These are phyloP conservation scores for Characodon lateralis DNA, from an alignment of 2,797 vertebrate species.

Conservation along the genomic window DNA sequence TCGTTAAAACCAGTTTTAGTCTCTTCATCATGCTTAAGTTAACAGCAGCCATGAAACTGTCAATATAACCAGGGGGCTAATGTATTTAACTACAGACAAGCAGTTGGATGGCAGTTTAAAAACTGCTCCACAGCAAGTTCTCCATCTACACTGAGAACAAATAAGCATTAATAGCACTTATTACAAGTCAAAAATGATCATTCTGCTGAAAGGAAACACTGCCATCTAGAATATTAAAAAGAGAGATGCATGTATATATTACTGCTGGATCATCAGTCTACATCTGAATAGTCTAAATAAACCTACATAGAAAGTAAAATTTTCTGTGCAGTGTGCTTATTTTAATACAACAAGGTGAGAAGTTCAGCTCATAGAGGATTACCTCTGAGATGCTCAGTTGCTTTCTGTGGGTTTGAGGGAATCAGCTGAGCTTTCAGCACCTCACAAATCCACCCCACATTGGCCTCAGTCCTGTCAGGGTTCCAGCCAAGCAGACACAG, in stretches of 20 bases:
- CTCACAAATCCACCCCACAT: slow-evolving; percentile 26
- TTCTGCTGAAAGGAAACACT: slow-evolving; percentile 4
- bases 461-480: slow-evolving; percentile 28
- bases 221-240: slow-evolving; percentile 16
- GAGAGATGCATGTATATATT: slow-evolving; percentile 22
- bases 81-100: not conserved
- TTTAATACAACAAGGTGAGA: slow-evolving; percentile 51
- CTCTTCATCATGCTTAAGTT: not conserved
- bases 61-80: not conserved
- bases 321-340: slow-evolving; percentile 40
- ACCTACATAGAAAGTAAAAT: slow-evolving; percentile 22
- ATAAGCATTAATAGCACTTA: not conserved
- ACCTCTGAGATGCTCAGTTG: slow-evolving; percentile 42
- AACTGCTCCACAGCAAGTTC: not conserved
- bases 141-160: not conserved
- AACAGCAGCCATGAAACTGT: not conserved
- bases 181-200: not conserved
- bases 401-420: slow-evolving; percentile 35
- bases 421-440: slow-evolving; percentile 36
- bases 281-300: slow-evolving; percentile 32
- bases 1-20: slow-evolving; percentile 7
- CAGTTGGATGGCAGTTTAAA: not conserved
- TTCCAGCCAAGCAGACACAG: slow-evolving; percentile 10
- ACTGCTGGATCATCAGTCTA: slow-evolving; percentile 46
- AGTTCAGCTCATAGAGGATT: slow-evolving; percentile 60